These are phyloP conservation scores for Rhamphomyia laevipes DNA, from an alignment of 2,888 invertebrate species.

Conservation along the genomic window DNA sequence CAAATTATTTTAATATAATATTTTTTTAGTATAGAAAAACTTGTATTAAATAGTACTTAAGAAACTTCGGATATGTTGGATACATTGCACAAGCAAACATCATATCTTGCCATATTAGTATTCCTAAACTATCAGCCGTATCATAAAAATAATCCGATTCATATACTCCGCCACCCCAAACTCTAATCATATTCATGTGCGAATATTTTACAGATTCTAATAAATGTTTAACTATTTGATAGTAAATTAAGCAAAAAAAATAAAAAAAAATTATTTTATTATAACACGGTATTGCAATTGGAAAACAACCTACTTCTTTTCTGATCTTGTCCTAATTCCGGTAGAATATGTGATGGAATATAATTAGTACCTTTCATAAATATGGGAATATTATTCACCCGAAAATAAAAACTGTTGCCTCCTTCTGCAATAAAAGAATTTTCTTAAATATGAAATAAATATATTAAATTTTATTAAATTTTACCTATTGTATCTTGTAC, in stretches of 20 bases:
- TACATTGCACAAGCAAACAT: slow-evolving; percentile 97
- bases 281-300: not conserved
- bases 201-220: slow-evolving; percentile 58
- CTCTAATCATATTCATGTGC: slow-evolving; percentile 88
- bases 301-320: slow-evolving; percentile 34
- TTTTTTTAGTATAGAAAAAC: no score
- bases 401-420: slow-evolving; percentile 76
- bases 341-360: slow-evolving; percentile 79
- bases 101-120: slow-evolving; percentile 95
- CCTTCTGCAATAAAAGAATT: slow-evolving; percentile 30
- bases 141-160: slow-evolving; percentile 84
- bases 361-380: slow-evolving; percentile 94
- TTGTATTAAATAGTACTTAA: no score
- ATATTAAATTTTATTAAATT: not conserved
- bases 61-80: slow-evolving; percentile 59
- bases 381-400: slow-evolving; percentile 72
- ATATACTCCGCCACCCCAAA: slow-evolving; percentile 98
- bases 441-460: not conserved
- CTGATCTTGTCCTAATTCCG: slow-evolving; percentile 52
- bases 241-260: no score
- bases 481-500: slow-evolving; percentile 52
- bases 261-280: not conserved
- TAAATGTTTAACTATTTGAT: slow-evolving; percentile 45
- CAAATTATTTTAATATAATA: not conserved
- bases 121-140: slow-evolving; percentile 74